Conservation (phyloP, 1,140 invertebrate species). For the Matsumurasca onukii region DNA sequence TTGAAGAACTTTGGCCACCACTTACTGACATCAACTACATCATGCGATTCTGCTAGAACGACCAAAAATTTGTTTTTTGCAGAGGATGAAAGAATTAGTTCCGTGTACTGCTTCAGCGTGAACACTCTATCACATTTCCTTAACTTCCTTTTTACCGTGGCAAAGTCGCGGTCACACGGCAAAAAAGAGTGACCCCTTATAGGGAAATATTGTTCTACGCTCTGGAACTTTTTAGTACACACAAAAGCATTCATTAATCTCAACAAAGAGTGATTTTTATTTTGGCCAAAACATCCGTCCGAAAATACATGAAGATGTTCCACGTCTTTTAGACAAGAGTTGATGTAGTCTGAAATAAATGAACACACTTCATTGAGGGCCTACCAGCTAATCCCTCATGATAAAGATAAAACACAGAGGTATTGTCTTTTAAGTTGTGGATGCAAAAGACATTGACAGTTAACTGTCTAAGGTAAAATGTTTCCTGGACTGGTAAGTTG, state of each 20-base stretch:
- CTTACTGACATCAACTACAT: constrained; percentile 32
- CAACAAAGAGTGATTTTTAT: constrained; percentile 35
- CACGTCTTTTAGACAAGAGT: not conserved
- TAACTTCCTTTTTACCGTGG: constrained; percentile 36
- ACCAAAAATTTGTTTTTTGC: constrained; percentile 3
- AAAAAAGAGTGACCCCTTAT: constrained; percentile 41
- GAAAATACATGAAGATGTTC: too few relatives aligned
- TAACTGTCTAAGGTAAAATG: constrained; percentile 32
- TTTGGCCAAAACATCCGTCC: constrained; percentile 37
- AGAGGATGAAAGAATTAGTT: not conserved
- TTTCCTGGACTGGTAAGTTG: constrained; percentile 32
- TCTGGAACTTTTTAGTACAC: constrained; percentile 30
- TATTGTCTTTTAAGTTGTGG: constrained; percentile 26
- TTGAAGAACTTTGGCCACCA: constrained; percentile 37
- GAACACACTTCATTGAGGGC: constrained; percentile 31
- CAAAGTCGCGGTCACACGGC: constrained; percentile 43
- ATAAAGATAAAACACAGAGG: constrained; percentile 19
- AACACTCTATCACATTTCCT: constrained; percentile 8
- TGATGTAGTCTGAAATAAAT: constrained; percentile 18
- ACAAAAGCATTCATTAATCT: constrained; percentile 29
- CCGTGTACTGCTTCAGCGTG: not conserved
- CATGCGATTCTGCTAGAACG: not conserved
- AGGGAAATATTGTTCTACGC: constrained; percentile 39
- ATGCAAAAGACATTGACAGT: constrained; percentile 19
- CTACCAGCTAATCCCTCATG: constrained; percentile 27